These are phyloP conservation scores for Gadus macrocephalus DNA, from an alignment of 2,113 vertebrate genomes.

Conservation along the genomic window DNA sequence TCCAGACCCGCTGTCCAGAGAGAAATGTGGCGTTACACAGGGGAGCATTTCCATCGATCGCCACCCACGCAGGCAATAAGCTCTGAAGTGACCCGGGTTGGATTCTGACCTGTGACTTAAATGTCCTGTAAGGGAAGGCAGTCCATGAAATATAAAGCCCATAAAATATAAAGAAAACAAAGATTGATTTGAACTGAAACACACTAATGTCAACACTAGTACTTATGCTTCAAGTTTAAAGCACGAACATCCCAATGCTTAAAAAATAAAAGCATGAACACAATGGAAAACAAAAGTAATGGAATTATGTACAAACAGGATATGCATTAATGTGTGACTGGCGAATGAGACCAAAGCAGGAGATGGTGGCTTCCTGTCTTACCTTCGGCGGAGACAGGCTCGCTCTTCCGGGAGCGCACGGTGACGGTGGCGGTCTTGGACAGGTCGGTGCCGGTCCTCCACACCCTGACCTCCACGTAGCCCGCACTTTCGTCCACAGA, in stretches of 20 bases:
- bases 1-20: slow-evolving; percentile 74
- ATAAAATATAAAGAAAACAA: too few species aligned
- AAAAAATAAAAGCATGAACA: too few species aligned
- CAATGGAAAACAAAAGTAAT: not conserved
- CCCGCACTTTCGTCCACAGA: slow-evolving; percentile 73
- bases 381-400: slow-evolving; percentile 81
- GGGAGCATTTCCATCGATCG: not conserved
- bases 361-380: slow-evolving; percentile 13
- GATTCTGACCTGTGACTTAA: too few species aligned
- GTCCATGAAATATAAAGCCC: too few species aligned
- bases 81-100: too few species aligned
- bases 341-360: not conserved
- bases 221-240: too few species aligned
- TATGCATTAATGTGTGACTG: not conserved
- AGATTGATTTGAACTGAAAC: too few species aligned
- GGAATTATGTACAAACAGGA: not conserved
- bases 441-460: slow-evolving; percentile 81
- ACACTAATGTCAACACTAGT: too few species aligned
- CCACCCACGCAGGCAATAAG: too few species aligned
- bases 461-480: slow-evolving; percentile 76
- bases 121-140: too few species aligned
- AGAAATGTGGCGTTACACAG: not conserved
- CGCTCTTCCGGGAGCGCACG: slow-evolving; percentile 74
- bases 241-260: too few species aligned
- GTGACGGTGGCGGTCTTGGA: slow-evolving; percentile 78